Percentiles rank a stretch among this genome's conserved stretches.
phyloP scores from a whole-genome alignment of 2,888 invertebrate genomes.

The Coremacera marginata region DNA sequence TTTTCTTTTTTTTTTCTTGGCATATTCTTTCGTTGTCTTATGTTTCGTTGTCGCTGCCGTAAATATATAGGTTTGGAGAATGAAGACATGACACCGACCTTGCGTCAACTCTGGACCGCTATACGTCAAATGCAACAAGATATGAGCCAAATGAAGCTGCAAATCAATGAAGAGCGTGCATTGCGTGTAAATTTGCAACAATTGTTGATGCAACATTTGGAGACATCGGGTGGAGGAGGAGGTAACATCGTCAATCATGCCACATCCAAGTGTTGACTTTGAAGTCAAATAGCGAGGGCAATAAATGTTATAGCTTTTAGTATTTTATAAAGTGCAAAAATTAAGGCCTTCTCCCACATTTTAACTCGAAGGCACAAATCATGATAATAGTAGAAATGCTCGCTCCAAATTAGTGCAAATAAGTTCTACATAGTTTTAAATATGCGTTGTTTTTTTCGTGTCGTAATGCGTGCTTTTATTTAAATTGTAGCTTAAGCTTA shows the following conservation, averaged over 20 bases:
- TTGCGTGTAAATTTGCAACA: slow-evolving; percentile 68
- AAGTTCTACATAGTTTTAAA: no score
- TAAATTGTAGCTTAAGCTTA: background rate
- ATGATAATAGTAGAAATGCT: no score
- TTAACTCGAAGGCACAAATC: background rate
- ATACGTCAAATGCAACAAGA: slow-evolving; percentile 69
- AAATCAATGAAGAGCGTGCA: slow-evolving; percentile 69
- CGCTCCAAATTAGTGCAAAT: no score
- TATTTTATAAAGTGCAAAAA: background rate
- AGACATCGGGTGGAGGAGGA: slow-evolving; percentile 60
- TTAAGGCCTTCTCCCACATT: background rate
- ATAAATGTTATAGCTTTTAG: background rate
- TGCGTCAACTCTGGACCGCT: slow-evolving; percentile 68
- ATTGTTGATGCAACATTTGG: slow-evolving; percentile 68
- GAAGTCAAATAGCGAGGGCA: slow-evolving; percentile 47
- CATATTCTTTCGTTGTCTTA: background rate
- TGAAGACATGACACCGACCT: slow-evolving; percentile 69
- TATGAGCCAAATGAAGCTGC: slow-evolving; percentile 68
- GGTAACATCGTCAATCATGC: slow-evolving; percentile 15
- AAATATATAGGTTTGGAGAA: slow-evolving; percentile 66
- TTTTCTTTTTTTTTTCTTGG: slow-evolving; percentile 38
- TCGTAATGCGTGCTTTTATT: background rate
- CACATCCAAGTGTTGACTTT: slow-evolving; percentile 65
- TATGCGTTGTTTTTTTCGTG: no score
- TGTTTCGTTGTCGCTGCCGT: background rate